Evolutionary conservation across 2,113 vertebrate species (phyloP).

Genomic region (Antechinus stuartii): DNA sequence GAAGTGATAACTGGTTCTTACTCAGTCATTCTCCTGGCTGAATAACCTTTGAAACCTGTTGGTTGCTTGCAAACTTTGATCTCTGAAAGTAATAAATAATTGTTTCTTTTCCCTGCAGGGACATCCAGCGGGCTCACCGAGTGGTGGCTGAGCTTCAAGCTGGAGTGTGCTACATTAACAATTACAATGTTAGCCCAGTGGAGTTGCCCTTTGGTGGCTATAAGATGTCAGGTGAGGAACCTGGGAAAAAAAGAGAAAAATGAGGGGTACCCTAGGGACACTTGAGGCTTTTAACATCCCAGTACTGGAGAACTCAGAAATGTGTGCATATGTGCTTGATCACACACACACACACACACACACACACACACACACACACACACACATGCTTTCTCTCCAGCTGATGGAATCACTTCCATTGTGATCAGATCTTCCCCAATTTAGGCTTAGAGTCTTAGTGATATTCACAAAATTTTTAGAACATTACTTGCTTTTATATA

Average conservation of each 20-base stretch:
- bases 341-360: neutral
- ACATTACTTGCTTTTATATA: neutral
- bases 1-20: neutral
- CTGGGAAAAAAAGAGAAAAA: accelerated
- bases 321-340: no score
- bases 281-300: neutral
- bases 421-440: neutral
- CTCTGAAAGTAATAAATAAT: neutral
- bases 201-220: conserved; percentile 97
- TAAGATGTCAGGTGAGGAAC: conserved; percentile 93
- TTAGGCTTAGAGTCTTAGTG: neutral
- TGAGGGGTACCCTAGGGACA: neutral
- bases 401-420: neutral
- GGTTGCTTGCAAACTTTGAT: neutral
- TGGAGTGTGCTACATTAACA: conserved; percentile 97
- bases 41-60: neutral
- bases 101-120: conserved; percentile 82
- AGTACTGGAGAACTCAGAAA: neutral
- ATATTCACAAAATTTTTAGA: neutral
- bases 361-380: neutral
- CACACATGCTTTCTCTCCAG: neutral
- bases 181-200: conserved; percentile 92
- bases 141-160: conserved; percentile 92
- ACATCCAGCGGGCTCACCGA: conserved; percentile 94
- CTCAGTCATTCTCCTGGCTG: neutral